Conservation (phyloP, 1,140 invertebrate genomes). For the Achatina immaculata region DNA sequence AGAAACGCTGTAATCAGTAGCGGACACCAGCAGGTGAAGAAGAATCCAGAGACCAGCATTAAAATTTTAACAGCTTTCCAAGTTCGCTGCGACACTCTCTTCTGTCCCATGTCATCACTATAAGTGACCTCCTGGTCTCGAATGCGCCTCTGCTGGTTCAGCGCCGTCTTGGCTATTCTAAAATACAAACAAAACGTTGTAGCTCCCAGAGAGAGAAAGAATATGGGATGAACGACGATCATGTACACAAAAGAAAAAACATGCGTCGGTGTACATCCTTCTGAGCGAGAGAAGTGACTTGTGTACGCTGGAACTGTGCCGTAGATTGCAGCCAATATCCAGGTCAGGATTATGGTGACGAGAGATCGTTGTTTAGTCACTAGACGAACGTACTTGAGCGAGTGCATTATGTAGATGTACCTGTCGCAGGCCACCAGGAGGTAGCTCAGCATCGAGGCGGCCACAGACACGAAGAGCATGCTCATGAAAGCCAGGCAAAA, state of each 20-base stretch:
- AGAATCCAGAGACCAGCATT: slow-evolving; percentile 21
- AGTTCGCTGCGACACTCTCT: neutral
- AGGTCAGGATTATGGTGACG: neutral
- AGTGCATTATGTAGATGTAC: slow-evolving; percentile 17
- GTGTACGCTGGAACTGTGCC: slow-evolving; percentile 17
- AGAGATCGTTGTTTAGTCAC: slow-evolving; percentile 9
- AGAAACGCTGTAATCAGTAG: slow-evolving; percentile 1
- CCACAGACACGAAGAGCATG: slow-evolving; percentile 11
- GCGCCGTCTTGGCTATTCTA: neutral
- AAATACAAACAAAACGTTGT: neutral
- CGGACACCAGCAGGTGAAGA: slow-evolving; percentile 28
- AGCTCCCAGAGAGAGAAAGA: slow-evolving; percentile 16
- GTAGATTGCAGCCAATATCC: slow-evolving; percentile 5
- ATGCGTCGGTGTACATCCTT: slow-evolving; percentile 29
- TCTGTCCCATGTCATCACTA: neutral
- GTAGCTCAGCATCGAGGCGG: slow-evolving; percentile 16
- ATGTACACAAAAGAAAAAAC: slow-evolving; percentile 9
- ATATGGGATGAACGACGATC: slow-evolving; percentile 23
- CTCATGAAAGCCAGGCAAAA: slow-evolving; percentile 23
- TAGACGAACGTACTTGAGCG: neutral
- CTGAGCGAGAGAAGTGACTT: neutral
- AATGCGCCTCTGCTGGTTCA: neutral
- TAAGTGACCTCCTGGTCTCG: neutral
- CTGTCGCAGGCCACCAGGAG: slow-evolving; percentile 14
- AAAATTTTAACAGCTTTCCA: slow-evolving; percentile 8